Base-by-base conservation (phyloP, 2,113 vertebrate species). In the Atrichornis clamosus region DNA sequence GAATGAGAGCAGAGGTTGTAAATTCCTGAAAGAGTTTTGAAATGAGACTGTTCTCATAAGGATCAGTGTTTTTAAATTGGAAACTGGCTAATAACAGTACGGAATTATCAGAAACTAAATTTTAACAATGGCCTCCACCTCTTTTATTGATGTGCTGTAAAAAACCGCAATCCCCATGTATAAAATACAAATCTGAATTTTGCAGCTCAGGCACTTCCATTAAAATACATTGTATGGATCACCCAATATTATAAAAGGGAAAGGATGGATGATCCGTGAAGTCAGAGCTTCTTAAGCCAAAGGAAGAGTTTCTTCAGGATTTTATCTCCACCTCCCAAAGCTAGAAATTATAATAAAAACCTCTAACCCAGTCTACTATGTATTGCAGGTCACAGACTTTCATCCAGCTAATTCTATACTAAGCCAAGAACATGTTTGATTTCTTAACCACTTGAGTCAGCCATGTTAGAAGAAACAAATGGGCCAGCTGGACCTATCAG, bases 171-270 rank as follows among this genome's bases (percentile, higher is more conserved):
- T 75, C 35, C 23, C 24, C 62, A 24, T 3, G 52, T 41, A 67
- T 52, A 89, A 91, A 89, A 86, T 15, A 64, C 72, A 86, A 78
- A 92, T 84, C 41, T 42, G 76, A 79, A 89, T 89, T 92, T 75
- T 87, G 77, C 92, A 83, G 82, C 56, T 72, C 73, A 80, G 90
- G 52, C 37, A 70, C 32, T 76, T 70, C n/a, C 63, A 70, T 56
- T 89, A 56, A 79, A 89, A 89, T 19, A 65, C 56, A 70, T 83
- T 74, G 65, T 42, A 62, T 76, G 37, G n/a, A 76, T 72, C 3
- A 2, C 5, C 23, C 52, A 58, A 11, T 39, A 27, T 42, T 84
- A 80, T 62, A 47, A 72, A 64, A 84, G 76, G 58, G 75, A 85
- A 85, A 89, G 41, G 21, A 80, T 8, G 23, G 56, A 86, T 72